These are phyloP conservation scores for Poeciliopsis turneri DNA, from an alignment of 2,797 vertebrate species.

Conservation along the genomic window DNA sequence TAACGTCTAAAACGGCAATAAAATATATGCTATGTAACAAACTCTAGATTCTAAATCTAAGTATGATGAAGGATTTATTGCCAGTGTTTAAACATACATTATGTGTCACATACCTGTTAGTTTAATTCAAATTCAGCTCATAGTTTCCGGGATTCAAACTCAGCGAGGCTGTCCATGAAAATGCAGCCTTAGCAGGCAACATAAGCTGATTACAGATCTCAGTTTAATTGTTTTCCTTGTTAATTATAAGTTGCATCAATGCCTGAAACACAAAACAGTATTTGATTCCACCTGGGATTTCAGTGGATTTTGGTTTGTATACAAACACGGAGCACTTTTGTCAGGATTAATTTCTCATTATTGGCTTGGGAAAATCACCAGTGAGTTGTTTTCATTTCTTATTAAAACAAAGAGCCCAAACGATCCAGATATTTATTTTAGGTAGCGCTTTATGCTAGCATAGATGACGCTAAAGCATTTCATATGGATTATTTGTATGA, in stretches of 20 bases:
- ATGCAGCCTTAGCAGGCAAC: neutral
- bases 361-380: neutral
- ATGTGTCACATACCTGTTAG: neutral
- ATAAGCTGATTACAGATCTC: constrained; percentile 15
- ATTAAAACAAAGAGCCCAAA: neutral
- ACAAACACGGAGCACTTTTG: constrained; percentile 8
- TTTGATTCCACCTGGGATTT: constrained; percentile 15
- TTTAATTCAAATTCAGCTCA: neutral
- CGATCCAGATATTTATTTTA: neutral
- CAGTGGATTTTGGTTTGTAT: constrained; percentile 3
- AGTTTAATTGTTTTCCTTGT: neutral
- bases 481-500: neutral
- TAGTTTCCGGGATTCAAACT: constrained; percentile 10
- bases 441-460: neutral
- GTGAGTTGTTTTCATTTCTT: neutral
- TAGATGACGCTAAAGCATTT: neutral
- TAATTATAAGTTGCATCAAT: constrained; percentile 4
- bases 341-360: constrained; percentile 7
- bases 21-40: neutral
- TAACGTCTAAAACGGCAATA: neutral
- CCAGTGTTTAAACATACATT: neutral
- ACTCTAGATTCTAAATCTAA: neutral
- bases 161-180: constrained; percentile 6
- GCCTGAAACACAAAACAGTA: neutral
- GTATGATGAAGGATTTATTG: neutral